A percentile compares a stretch with the other conserved stretches of the same genome.
Evolutionary conservation across 2,888 invertebrate genomes (phyloP).

Genomic region (Antitype chi): DNA sequence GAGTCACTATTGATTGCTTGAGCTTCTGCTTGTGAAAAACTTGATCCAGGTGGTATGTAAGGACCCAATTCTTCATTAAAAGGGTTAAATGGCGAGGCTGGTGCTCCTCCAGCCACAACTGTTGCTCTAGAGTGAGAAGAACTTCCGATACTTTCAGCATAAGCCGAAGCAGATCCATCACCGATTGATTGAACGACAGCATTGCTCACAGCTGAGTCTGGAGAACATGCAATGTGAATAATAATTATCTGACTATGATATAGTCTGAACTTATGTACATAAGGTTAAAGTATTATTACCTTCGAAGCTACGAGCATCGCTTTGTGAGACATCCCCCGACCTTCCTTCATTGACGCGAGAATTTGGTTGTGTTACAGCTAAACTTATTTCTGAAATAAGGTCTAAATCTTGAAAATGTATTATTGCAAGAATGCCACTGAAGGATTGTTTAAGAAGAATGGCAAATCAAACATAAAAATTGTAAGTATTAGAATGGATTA

Average conservation of each 20-base stretch:
- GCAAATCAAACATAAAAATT: background rate
- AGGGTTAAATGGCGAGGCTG: conserved; percentile 17
- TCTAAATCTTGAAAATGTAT: background rate
- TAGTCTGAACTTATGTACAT: background rate
- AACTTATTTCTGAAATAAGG: conserved; percentile 43
- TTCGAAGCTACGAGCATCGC: conserved; percentile 41
- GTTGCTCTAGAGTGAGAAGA: conserved; percentile 28
- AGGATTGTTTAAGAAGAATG: too few relatives aligned
- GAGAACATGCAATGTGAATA: background rate
- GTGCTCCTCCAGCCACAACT: conserved; percentile 3
- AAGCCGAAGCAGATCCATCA: conserved; percentile 28
- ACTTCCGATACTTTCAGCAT: conserved; percentile 14
- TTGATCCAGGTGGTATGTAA: conserved; percentile 17
- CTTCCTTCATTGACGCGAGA: conserved; percentile 35
- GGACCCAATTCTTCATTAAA: conserved; percentile 45
- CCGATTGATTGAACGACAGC: conserved; percentile 28
- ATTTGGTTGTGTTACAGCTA: conserved; percentile 39
- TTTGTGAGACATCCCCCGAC: conserved; percentile 51
- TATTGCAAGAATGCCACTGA: background rate
- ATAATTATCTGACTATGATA: background rate
- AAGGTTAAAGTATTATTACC: conserved; percentile 19
- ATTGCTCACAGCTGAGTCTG: conserved; percentile 33
- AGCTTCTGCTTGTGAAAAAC: conserved; percentile 41
- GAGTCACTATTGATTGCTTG: conserved; percentile 28
- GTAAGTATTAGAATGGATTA: background rate